A percentile compares a stretch with the other conserved stretches of the same genome.
These are phyloP conservation scores for Chloroceryle amazona DNA, from an alignment of 2,797 vertebrate genomes.

Conservation along the genomic window DNA sequence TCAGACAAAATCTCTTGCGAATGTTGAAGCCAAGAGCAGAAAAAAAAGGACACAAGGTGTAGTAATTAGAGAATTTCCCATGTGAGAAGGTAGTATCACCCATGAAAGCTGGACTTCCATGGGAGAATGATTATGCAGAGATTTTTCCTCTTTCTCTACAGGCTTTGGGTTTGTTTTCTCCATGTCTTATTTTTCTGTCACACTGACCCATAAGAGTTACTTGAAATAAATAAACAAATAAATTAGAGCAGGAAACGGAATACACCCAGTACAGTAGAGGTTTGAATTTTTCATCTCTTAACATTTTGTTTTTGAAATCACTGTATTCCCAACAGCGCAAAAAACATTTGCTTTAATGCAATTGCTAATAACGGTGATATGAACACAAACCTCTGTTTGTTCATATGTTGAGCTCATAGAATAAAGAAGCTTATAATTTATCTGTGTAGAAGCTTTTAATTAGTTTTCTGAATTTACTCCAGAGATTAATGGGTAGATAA, in stretches of 20 bases:
- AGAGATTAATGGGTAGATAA: constrained; percentile 67
- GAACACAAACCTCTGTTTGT: constrained; percentile 62
- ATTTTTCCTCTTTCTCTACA: not conserved
- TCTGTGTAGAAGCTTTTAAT: constrained; percentile 71
- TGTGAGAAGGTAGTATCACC: rapidly evolving
- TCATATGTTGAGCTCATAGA: constrained; percentile 61
- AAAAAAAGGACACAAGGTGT: not conserved
- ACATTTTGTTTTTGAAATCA: constrained; percentile 59
- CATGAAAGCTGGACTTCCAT: not conserved
- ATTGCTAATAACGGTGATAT: constrained; percentile 56
- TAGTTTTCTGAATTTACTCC: constrained; percentile 72
- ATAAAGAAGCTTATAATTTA: constrained; percentile 71
- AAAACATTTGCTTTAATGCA: constrained; percentile 67
- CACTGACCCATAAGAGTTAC: not conserved
- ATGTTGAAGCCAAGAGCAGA: not conserved
- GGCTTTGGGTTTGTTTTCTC: not conserved
- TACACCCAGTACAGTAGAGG: not conserved
- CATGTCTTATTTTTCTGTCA: not conserved
- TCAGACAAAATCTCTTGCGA: not conserved
- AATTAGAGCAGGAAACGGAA: not conserved
- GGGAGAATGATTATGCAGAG: not conserved
- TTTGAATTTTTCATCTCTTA: constrained; percentile 4
- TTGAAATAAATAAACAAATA: not conserved
- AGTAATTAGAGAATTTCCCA: not conserved
- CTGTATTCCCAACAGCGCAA: constrained; percentile 55